Base-by-base conservation (phyloP, 2,888 invertebrate species). In the Metopia argyrocephala region DNA sequence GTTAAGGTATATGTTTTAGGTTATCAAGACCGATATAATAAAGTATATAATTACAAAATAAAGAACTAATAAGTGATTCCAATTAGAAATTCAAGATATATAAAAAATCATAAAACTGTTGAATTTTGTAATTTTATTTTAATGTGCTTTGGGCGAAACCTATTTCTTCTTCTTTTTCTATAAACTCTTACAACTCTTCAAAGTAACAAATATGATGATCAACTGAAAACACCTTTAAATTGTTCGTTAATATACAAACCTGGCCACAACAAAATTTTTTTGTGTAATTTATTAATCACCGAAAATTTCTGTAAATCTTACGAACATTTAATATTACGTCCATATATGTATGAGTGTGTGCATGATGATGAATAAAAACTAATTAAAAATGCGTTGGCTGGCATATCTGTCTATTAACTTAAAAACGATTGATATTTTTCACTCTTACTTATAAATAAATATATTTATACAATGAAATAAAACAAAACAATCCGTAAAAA, bases 201-300 rank as follows among this genome's bases (percentile, higher is more conserved):
- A 12, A 3, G 15, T 38, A 3, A 9, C 38, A 4, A 21, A 45
- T 7, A 5, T 54, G 7, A 4, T 25, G 5, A 20, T 20, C n/a
- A n/a, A n/a, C n/a, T n/a, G n/a, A n/a, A n/a, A n/a, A n/a, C n/a
- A n/a, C n/a, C n/a, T n/a, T n/a, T n/a, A n/a, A n/a, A n/a, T n/a
- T n/a, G n/a, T n/a, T n/a, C n/a, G n/a, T n/a, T n/a, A n/a, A 7
- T 18, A 20, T 2, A 56, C n/a, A 56, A 56, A 27, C 15, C 18
- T 28, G 28, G 15, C 56, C 57, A 28, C 57, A 59, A 21, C 27
- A 48, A 69, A 45, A n/a, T n/a, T n/a, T n/a, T 57, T 15, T 23
- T 5, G 18, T 68, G 66, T 62, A 25, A 62, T 71, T 71, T 68
- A 57, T 64, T 68, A 76, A 52, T 52, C 64, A 52, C 7, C 45